Evolutionary conservation across 2,113 vertebrate species (phyloP).

Genomic region (Regulus satrapa): DNA sequence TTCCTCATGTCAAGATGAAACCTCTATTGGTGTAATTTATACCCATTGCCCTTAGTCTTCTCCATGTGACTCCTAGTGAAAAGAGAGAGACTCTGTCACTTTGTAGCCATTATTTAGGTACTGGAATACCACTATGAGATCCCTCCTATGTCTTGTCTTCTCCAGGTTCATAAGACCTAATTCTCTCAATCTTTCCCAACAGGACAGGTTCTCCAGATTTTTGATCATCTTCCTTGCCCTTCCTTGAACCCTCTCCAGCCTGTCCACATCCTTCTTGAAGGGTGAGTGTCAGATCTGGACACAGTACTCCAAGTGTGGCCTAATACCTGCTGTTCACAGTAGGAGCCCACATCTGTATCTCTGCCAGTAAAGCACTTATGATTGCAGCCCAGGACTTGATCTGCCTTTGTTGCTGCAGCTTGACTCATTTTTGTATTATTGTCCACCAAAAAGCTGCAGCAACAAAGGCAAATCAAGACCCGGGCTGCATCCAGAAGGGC

Average conservation of each 20-base stretch:
- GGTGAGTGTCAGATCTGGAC: not conserved
- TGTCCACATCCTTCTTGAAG: not conserved
- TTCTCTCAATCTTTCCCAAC: not conserved
- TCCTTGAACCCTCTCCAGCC: not conserved
- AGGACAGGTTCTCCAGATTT: not conserved
- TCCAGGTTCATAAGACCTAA: not conserved
- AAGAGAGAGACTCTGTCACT: not conserved
- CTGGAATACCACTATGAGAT: not conserved
- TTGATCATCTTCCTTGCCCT: not conserved
- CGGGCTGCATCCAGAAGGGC: too few species aligned
- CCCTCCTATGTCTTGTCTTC: not conserved
- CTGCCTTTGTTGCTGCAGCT: not conserved
- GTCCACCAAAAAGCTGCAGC: too few species aligned
- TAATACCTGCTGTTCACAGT: not conserved
- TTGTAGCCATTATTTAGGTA: rapidly evolving
- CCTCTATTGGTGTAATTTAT: not conserved
- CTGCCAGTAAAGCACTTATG: not conserved
- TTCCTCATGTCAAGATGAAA: not conserved
- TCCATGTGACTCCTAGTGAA: not conserved
- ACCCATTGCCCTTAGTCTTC: not conserved
- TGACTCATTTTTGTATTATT: not conserved
- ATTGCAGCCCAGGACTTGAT: not conserved
- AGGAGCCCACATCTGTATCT: not conserved
- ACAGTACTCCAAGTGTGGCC: not conserved
- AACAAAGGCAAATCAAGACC: too few species aligned